Conservation (phyloP, 2,797 vertebrate genomes). For the Aeoliscus strigatus region DNA sequence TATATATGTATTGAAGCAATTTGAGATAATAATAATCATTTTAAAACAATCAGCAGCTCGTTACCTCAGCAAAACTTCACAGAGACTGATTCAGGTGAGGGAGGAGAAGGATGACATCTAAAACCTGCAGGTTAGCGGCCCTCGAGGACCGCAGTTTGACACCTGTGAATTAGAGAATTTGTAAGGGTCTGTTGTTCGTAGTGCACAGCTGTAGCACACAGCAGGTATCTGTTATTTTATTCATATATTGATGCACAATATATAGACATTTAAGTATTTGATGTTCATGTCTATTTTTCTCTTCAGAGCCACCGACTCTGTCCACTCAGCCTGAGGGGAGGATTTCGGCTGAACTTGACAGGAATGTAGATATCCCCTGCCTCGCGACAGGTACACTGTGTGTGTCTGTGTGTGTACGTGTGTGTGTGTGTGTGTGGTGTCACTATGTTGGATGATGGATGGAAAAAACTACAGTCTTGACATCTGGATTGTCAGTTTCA, state of each 20-base stretch:
- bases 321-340: constrained; percentile 76
- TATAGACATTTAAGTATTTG: constrained; percentile 2
- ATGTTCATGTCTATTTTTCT: constrained; percentile 1
- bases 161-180: too few species aligned
- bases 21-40: too few species aligned
- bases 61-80: too few species aligned
- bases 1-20: too few species aligned
- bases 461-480: too few species aligned
- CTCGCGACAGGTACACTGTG: constrained; percentile 78
- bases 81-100: too few species aligned
- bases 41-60: too few species aligned
- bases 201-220: constrained; percentile 1
- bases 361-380: constrained; percentile 82
- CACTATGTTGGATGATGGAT: too few species aligned
- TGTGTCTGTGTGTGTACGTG: constrained; percentile 1
- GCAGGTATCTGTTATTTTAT: constrained; percentile 2
- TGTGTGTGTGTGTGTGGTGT: constrained; percentile 3
- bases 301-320: constrained; percentile 82
- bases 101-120: too few species aligned
- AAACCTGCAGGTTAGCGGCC: too few species aligned
- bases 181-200: background rate
- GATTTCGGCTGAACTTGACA: constrained; percentile 80
- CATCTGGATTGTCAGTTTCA: too few species aligned
- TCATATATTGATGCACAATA: constrained; percentile 1
- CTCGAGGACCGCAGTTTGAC: too few species aligned